These are phyloP conservation scores for Calcarius lapponicus DNA, from an alignment of 2,797 vertebrate species.

Conservation along the genomic window DNA sequence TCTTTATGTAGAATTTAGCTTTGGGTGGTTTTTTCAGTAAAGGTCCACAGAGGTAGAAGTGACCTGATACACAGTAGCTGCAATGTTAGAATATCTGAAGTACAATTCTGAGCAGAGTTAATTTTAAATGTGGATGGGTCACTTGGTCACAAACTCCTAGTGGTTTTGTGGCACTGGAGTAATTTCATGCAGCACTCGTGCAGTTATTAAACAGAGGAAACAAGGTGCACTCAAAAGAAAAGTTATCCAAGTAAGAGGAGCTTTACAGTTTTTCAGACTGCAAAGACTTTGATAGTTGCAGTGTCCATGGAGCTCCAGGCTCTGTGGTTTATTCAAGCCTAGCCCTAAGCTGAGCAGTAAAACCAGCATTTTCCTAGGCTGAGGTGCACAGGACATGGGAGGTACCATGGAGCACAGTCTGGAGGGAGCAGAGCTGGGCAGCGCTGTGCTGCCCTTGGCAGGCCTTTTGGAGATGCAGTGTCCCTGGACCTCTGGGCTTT, in stretches of 20 bases:
- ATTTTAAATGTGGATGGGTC: background rate
- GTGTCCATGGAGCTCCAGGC: rapidly evolving
- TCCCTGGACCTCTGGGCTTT: background rate
- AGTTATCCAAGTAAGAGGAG: background rate
- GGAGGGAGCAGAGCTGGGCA: background rate
- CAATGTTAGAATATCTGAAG: background rate
- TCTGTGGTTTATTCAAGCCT: background rate
- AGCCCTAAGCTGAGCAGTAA: background rate
- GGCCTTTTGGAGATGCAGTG: background rate
- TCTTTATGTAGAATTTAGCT: background rate
- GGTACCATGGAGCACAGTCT: rapidly evolving
- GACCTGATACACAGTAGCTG: background rate
- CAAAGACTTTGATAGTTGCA: background rate
- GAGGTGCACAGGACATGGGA: no score
- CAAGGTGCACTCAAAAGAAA: background rate
- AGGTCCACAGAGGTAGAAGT: background rate
- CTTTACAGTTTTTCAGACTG: background rate
- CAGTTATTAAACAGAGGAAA: background rate
- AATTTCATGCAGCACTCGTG: background rate
- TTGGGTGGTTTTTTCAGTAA: background rate
- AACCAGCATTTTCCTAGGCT: background rate
- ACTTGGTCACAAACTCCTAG: background rate
- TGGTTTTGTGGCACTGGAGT: background rate
- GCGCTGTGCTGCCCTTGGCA: background rate
- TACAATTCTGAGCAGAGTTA: background rate